Conservation (phyloP, 2,797 vertebrate genomes). For the Lacerta agilis region DNA sequence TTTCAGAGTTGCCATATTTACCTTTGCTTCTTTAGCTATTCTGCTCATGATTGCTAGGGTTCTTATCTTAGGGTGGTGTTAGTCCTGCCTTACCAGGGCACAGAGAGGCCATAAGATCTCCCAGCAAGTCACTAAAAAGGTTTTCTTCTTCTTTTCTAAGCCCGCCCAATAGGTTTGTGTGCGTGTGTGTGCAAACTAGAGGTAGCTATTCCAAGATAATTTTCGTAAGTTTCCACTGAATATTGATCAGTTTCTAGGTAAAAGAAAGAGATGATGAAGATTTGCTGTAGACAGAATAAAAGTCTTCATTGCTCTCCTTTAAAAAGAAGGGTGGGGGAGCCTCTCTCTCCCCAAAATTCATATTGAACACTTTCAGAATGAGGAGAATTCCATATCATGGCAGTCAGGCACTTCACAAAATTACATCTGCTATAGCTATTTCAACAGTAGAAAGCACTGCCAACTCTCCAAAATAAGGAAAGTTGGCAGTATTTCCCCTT, state of each 20-base stretch:
- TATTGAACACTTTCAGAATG: background rate
- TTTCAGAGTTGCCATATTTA: background rate
- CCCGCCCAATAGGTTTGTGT: background rate
- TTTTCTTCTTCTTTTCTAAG: background rate
- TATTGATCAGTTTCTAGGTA: background rate
- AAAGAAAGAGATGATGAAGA: background rate
- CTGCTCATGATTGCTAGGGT: background rate
- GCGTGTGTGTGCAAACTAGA: background rate
- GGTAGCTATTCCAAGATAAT: background rate
- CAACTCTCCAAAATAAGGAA: conserved; percentile 28
- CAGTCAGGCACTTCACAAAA: conserved; percentile 1
- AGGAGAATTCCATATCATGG: background rate
- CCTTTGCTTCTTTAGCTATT: background rate
- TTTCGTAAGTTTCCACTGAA: background rate
- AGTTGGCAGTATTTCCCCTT: conserved; percentile 9
- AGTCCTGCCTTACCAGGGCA: background rate
- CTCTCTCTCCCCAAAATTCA: background rate
- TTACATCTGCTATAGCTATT: background rate
- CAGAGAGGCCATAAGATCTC: no score
- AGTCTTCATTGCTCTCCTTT: background rate
- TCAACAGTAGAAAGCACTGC: background rate
- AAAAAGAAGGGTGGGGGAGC: no score
- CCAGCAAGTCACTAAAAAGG: background rate
- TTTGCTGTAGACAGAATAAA: background rate
- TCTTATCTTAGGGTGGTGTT: background rate